Base-by-base conservation (phyloP, 2,888 invertebrate species). In the Syrphus vitripennis region DNA sequence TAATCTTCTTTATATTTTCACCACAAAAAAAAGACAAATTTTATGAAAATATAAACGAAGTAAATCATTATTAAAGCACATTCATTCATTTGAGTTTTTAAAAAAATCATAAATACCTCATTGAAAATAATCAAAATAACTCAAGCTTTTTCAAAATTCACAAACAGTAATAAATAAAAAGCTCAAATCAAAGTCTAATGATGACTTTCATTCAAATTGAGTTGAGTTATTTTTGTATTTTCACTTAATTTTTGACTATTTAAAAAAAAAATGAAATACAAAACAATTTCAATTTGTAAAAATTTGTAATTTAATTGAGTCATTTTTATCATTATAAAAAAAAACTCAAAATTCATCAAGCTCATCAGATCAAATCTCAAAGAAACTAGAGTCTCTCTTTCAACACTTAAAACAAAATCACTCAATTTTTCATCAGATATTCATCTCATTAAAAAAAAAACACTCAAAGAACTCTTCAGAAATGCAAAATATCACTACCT, bases 401-500 rank as follows among this genome's bases (percentile, higher is more conserved):
- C n/a, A 55, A 6, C 40, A 75, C 16, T 19, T 10, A 48, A 31
- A 61, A 26, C 5, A 50, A 59, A n/a, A 55, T 65, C 45, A 65
- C 45, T 45, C 65, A 65, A 55, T 37, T 50, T 14, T 55, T 67
- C 76, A 75, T 12, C n/a, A n/a, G n/a, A n/a, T 40, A 16, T 19
- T 77, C 76, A 69, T 34, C 29, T 45, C 6, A 19, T 4, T 4
- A 21, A 37, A 55, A 55, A 55, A 29, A 19, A 61, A 48, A 19
- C 29, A 48, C 65, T 48, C 19, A 65, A 53, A 74, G 34, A 79
- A 83, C 69, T 59, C 37, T 48, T 79, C 74, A 74, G 31, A 63
- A 63, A 70, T 5, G 37, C 59, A 71, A 80, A 21, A 69, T n/a
- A 79, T 50, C 37, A 75, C 26, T 84, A 84, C 84, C 84, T 84